Conservation (phyloP, 1,140 invertebrate species). For the Tenebrio molitor region DNA sequence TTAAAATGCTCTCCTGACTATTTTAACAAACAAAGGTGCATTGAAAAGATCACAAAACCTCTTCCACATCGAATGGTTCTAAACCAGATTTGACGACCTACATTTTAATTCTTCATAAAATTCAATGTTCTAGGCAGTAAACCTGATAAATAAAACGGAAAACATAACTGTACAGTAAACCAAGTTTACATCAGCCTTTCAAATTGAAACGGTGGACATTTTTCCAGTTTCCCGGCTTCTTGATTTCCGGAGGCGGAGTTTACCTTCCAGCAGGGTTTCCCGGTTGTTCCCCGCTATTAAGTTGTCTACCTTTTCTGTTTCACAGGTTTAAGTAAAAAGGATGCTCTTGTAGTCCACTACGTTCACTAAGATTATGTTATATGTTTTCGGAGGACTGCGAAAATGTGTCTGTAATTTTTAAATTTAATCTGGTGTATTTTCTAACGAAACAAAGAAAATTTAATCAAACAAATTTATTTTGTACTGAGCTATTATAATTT, state of each 20-base stretch:
- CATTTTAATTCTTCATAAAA: slow-evolving; percentile 28
- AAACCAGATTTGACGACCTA: neutral
- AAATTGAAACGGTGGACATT: slow-evolving; percentile 25
- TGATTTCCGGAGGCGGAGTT: slow-evolving; percentile 27
- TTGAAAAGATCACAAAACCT: too few species aligned
- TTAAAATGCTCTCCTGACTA: too few species aligned
- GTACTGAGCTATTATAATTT: neutral
- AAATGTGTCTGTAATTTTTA: neutral
- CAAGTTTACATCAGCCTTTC: slow-evolving; percentile 12
- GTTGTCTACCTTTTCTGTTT: slow-evolving; percentile 29
- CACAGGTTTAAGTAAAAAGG: slow-evolving; percentile 14
- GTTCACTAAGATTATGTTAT: neutral
- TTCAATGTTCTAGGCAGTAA: slow-evolving; percentile 6
- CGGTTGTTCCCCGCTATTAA: slow-evolving; percentile 7
- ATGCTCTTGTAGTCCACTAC: neutral
- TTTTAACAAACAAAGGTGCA: too few species aligned
- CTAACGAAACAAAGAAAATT: neutral
- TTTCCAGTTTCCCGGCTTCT: slow-evolving; percentile 29
- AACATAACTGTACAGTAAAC: slow-evolving; percentile 17
- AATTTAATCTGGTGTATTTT: too few species aligned
- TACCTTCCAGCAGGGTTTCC: slow-evolving; percentile 35
- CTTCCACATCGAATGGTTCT: neutral
- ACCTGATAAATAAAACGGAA: slow-evolving; percentile 1
- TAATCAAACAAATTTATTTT: slow-evolving; percentile 7
- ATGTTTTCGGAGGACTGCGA: too few species aligned